Evolutionary conservation across 2,888 invertebrate species (phyloP).

Genomic region (Ashinkailepas kermadecensis): DNA sequence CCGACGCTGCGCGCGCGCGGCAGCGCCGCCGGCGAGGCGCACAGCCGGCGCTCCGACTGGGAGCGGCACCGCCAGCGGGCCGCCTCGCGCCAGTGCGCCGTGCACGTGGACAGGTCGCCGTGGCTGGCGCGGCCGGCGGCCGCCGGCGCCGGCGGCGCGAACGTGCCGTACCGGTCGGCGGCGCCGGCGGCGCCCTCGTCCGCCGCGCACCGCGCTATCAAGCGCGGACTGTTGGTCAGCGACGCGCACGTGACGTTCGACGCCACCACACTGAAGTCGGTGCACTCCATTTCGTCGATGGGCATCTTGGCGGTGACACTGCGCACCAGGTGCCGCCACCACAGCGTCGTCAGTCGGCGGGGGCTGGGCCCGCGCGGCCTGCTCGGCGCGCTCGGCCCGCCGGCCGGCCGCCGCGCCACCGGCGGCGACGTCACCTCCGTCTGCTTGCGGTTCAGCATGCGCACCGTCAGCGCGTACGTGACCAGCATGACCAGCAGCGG

Average conservation of each 20-base stretch:
- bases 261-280: background rate
- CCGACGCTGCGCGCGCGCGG: conserved; percentile 12
- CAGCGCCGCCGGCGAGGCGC: background rate
- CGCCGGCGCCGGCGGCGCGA: conserved; percentile 56
- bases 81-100: background rate
- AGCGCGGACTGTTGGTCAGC: background rate
- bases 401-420: conserved; percentile 49
- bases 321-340: background rate
- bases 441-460: conserved; percentile 72
- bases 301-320: background rate
- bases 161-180: conserved; percentile 59
- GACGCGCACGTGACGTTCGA: conserved; percentile 50
- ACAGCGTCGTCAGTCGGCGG: conserved; percentile 23
- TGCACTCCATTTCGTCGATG: conserved; percentile 6
- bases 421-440: conserved; percentile 42
- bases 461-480: conserved; percentile 87
- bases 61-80: conserved; percentile 20
- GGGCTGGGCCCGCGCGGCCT: conserved; percentile 32
- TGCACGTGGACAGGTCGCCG: conserved; percentile 25
- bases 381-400: conserved; percentile 67
- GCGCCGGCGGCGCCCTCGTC: background rate
- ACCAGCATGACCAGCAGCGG: conserved; percentile 89
- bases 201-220: background rate
- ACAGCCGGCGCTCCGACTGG: conserved; percentile 24
- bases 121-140: conserved; percentile 26